A percentile compares a stretch with the other conserved stretches of the same genome.
Conservation (phyloP, 2,888 invertebrate species). For the Acrobasis consociella region DNA sequence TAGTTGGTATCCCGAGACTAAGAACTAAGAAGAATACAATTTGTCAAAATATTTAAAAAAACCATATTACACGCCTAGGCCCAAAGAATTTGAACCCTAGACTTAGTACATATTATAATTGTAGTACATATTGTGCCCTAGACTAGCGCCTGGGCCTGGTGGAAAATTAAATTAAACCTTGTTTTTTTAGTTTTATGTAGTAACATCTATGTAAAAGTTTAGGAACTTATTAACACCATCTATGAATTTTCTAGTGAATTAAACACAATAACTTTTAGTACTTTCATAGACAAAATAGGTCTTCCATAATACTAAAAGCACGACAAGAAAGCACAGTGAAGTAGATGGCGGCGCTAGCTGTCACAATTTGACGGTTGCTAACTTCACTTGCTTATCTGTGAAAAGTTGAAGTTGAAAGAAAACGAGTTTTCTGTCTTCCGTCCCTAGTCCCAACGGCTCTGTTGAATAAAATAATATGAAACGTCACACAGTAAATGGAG, state of each 20-base stretch:
- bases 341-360: slow-evolving; percentile 33
- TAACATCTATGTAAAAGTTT: background rate
- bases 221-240: slow-evolving; percentile 34
- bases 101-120: too few species aligned
- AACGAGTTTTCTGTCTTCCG: slow-evolving; percentile 55
- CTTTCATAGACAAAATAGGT: slow-evolving; percentile 43
- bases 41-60: too few species aligned
- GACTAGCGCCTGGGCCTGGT: too few species aligned
- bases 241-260: slow-evolving; percentile 21
- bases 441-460: slow-evolving; percentile 52
- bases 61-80: too few species aligned
- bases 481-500: slow-evolving; percentile 59
- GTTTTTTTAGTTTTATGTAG: too few species aligned
- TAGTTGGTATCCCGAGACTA: too few species aligned
- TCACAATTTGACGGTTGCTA: slow-evolving; percentile 22
- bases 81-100: too few species aligned
- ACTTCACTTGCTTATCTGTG: too few species aligned
- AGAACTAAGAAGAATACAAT: too few species aligned
- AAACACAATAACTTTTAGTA: too few species aligned
- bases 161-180: too few species aligned
- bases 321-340: background rate
- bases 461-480: slow-evolving; percentile 55
- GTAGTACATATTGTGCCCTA: too few species aligned
- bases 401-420: slow-evolving; percentile 36
- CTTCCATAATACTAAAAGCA: slow-evolving; percentile 33